Base-by-base conservation (phyloP, 2,888 invertebrate species). In the Nycteola revayana region DNA sequence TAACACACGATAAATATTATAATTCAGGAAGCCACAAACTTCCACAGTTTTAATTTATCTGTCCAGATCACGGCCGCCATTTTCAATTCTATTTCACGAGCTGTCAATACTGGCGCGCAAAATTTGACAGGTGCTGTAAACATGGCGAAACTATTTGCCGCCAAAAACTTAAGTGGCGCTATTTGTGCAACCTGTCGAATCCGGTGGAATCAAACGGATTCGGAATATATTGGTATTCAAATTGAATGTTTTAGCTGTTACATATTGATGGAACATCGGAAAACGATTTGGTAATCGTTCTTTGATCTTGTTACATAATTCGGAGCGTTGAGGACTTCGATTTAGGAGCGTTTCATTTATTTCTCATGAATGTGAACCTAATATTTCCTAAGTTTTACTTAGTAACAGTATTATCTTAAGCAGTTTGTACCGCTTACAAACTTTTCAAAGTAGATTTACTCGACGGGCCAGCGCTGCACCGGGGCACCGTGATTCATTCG, bases 31-130 rank as follows among this genome's bases (percentile, higher is more conserved):
- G 28, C 21, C 33, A 29, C 11, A 29, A 18, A 37, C 22, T 25
- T 45, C 34, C 42, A 42, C 45, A 41, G 34, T 39, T 47, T 32
- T 28, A 49, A 47, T 53, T 39, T 41, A 49, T 39, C 36, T 32
- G 42, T 48, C 50, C 48, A 45, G 37, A 28, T 38, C 45, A 39
- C 22, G 42, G 54, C 28, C 45, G 29, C 39, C 32, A 36, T 25
- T 32, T 34, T 45, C 27, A 26, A 35, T 42, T 54, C 41, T 47
- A 47, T 44, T 46, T 52, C 43, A 49, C 28, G 9, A 21, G 36
- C 29, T 28, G 28, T 35, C 42, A 42, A 25, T 32, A 40, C 17
- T 36, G 41, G 43, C 27, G 44, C 32, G 25, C 26, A 7, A 26
- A 36, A 36, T 37, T 33, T 42, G 52, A 49, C 49, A 46, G 45